Conservation (phyloP, 2,888 invertebrate genomes). For the Drosophila phalerata region DNA sequence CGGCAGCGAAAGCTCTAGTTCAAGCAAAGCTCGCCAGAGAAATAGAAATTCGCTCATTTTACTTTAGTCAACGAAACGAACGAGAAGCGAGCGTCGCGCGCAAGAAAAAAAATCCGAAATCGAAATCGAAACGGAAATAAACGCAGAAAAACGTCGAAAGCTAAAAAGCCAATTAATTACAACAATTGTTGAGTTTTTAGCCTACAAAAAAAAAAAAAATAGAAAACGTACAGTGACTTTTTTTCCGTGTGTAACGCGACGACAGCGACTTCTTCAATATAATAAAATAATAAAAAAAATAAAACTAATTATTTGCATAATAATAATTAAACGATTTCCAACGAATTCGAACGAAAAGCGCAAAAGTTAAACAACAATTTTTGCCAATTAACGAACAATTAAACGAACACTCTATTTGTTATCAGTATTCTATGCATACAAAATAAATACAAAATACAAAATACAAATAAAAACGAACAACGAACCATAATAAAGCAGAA, state of each 20-base stretch:
- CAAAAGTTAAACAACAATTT: constrained; percentile 37
- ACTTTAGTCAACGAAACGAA: constrained; percentile 84
- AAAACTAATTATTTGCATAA: constrained; percentile 21
- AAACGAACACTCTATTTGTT: constrained; percentile 70
- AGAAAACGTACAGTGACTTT: constrained; percentile 30
- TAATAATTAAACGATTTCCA: constrained; percentile 22
- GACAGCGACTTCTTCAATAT: constrained; percentile 31
- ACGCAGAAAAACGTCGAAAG: constrained; percentile 35
- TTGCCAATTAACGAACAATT: constrained; percentile 71
- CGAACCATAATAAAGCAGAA: constrained; percentile 27
- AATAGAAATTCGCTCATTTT: constrained; percentile 66
- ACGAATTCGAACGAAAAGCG: constrained; percentile 67
- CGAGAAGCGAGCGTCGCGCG: constrained; percentile 79
- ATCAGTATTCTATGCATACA: constrained; percentile 64
- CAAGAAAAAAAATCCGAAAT: constrained; percentile 31
- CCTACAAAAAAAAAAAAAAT: too few species aligned
- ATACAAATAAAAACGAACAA: constrained; percentile 39
- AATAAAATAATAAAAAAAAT: constrained; percentile 7
- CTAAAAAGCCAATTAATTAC: constrained; percentile 32
- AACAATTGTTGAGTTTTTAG: constrained; percentile 25
- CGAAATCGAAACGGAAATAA: not conserved
- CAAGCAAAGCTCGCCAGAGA: constrained; percentile 28
- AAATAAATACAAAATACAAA: constrained; percentile 48
- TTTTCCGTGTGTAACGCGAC: constrained; percentile 49
- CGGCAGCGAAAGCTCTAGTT: constrained; percentile 30